Evolutionary conservation across 2,888 invertebrate species (phyloP).

Genomic region (Napeogenes sylphis): DNA sequence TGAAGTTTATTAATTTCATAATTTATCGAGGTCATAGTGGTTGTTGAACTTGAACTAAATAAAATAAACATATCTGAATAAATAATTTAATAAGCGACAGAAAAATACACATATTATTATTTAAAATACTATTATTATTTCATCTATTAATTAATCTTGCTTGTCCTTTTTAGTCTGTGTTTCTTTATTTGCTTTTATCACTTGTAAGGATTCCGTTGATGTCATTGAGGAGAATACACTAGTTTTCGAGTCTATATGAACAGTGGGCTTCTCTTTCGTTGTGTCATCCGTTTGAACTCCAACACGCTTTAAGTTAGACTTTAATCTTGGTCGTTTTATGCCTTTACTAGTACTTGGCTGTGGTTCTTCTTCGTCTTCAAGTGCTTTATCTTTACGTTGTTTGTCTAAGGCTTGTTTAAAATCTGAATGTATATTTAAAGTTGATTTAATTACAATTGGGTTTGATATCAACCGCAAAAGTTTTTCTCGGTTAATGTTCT

Average conservation of each 20-base stretch:
- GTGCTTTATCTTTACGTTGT: conserved; percentile 10
- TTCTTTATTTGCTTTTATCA: conserved; percentile 35
- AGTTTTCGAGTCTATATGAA: conserved; percentile 42
- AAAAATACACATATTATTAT: neutral
- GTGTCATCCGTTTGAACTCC: conserved; percentile 42
- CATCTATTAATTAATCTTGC: conserved; percentile 40
- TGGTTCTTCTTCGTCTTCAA: conserved; percentile 2
- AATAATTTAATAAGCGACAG: neutral
- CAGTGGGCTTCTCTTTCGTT: conserved; percentile 31
- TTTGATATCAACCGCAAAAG: neutral
- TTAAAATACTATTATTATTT: neutral
- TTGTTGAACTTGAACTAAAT: no score
- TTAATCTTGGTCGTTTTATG: conserved; percentile 23
- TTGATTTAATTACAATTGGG: conserved; percentile 28
- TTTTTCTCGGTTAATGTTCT: no score
- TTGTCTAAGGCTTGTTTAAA: conserved; percentile 29
- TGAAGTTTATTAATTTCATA: no score
- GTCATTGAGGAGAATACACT: conserved; percentile 12
- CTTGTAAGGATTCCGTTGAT: conserved; percentile 15
- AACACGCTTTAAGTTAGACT: conserved; percentile 45
- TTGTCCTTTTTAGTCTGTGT: conserved; percentile 51
- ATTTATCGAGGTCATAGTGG: no score
- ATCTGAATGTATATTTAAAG: conserved; percentile 36
- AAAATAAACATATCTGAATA: neutral
- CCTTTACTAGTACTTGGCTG: conserved; percentile 21